Evolutionary conservation across 2,888 invertebrate species (phyloP).

Genomic region (Hetaerina titia): DNA sequence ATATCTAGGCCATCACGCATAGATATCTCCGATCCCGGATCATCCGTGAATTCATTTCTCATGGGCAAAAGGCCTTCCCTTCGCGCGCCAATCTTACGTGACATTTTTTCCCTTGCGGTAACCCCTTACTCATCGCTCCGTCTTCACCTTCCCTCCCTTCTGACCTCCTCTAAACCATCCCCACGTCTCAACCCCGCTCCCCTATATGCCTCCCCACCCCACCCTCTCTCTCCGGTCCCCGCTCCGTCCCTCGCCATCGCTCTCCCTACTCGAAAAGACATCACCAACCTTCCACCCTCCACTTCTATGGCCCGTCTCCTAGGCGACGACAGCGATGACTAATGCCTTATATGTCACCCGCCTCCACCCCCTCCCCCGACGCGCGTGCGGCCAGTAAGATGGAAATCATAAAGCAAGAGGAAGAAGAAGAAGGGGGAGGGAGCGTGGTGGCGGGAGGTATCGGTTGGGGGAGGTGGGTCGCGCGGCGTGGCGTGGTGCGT

Average conservation of each 20-base stretch:
- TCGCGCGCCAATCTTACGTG: not conserved
- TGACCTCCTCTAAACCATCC: not conserved
- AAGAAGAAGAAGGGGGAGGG: not conserved
- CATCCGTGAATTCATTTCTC: not conserved
- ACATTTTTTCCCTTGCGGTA: not conserved
- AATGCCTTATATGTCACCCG: not conserved
- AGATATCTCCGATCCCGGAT: not conserved
- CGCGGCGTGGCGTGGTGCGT: not conserved
- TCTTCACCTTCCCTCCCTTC: not conserved
- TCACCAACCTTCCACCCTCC: not conserved
- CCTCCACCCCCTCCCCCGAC: not conserved
- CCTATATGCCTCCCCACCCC: not conserved
- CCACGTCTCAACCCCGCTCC: not conserved
- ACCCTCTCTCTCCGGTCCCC: not conserved
- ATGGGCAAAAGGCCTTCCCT: not conserved
- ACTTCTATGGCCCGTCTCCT: not conserved
- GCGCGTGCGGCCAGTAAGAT: not conserved
- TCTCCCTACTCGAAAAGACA: not conserved
- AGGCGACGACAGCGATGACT: conserved; percentile 36
- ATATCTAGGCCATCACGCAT: not conserved
- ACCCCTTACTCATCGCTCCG: not conserved
- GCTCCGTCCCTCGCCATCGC: too few species aligned
- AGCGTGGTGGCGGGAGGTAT: not conserved
- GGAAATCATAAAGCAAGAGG: conserved; percentile 40
- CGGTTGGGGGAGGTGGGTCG: not conserved